Evolutionary conservation across 2,113 vertebrate species (phyloP), one percentile per base, ranked within the genome.

Genomic region (Neodontobutis hainanensis): DNA sequence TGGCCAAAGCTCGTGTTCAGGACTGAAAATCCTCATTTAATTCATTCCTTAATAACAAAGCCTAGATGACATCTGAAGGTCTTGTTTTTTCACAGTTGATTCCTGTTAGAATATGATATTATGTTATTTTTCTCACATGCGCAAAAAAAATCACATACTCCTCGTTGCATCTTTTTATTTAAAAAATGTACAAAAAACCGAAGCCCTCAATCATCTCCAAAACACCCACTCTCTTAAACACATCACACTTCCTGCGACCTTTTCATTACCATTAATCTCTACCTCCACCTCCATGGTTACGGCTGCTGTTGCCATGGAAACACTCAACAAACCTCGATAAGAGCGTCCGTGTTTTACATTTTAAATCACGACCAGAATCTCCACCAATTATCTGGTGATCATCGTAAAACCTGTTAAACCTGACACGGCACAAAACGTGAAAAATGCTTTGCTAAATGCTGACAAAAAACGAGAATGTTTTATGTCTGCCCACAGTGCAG

Each of bases 301-400:
- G n/a, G 63, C 77, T 76, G 58, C 79, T 65, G 85, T 92, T 88
- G 68, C 90, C 84, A 90, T 89, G 84, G 85, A 83, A 73, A 90
- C 89, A 40, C 12, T 84, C 42, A 80, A 78, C 71, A 84, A 83
- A 80, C 66, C 57, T 53, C 16, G 50, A 76, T 6, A 76, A 82
- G 38, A 5, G 45, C 16, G 38, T 52, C 77, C 73, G 68, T 73
- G 58, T 87, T 81, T 83, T 83, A 65, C 46, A 69, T 89, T 62
- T 68, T 58, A 87, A 80, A 80, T 51, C 60, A 84, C 75, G 68
- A 75, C 57, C 15, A 58, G 70, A 85, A 64, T 80, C 70, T 57
- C 69, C 44, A 65, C 65, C 68, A 86, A 78, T 86, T 79, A 78
- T 51, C 69, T 64, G 19, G 19, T 27, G 3, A 27, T 27, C 19